Evolutionary conservation across 2,797 vertebrate species (phyloP), one percentile per base, ranked within the genome.

Genomic region (Echiichthys vipera): DNA sequence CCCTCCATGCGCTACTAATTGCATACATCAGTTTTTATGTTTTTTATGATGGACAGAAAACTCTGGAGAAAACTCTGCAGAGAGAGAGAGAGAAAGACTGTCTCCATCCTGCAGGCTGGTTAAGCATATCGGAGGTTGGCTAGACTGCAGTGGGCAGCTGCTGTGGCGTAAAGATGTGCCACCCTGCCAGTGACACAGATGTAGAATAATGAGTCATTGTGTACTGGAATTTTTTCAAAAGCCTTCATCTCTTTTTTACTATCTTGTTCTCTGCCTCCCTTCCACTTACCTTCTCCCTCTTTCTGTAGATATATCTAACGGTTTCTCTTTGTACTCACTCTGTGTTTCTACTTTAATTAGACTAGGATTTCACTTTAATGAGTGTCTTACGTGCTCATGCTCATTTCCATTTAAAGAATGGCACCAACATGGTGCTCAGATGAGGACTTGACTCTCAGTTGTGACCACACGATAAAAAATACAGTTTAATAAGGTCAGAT

Each of bases 401-500:
- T 74, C 51, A 46, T 71, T 84, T 78, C 53, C 51, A 15, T 78
- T 59, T 76, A 57, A 83, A 62, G 63, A 78, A 55, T 59, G 58
- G 42, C 70, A 55, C 70, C 25, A 49, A 70, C 71, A 32, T 24
- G 30, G 25, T 51, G 61, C 70, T 91, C 53, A 68, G 47, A 81
- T 49, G 61, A 80, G 46, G 36, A 66, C 78, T 65, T 10, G 50
- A 71, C 71, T 80, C 70, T 81, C 70, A 74, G 75, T 83, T 80
- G 49, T 75, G 75, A 74, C 61, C 75, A 76, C 75, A 65, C 77
- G 67, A 74, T 74, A 65, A 77, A 68, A 86, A 84, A 85, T 80
- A 83, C 78, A 87, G 84, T 86, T 89, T 90, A 91, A 90, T 91
- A 91, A 89, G 84, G 90, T 88, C 85, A 80, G 76, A 78, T 84